Percentiles rank a stretch among this genome's conserved stretches.
These are phyloP conservation scores for Rhabdomys dilectus DNA, from an alignment of 2,113 vertebrate species.

Conservation along the genomic window DNA sequence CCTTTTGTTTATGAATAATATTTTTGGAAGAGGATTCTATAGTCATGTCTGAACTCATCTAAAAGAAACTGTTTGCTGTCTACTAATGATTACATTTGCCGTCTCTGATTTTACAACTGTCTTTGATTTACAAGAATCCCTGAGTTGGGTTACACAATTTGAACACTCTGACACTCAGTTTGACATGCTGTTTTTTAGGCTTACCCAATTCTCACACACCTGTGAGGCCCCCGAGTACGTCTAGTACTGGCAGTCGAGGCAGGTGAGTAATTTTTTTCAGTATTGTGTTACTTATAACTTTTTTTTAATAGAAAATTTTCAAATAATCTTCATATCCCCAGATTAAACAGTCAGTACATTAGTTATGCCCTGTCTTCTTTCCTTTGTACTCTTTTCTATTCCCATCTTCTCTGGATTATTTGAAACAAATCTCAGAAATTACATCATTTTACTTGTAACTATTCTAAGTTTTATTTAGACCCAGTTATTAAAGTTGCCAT, in stretches of 20 bases:
- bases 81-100: neutral
- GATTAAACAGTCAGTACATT: slow-evolving; percentile 2
- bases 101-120: neutral
- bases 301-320: slow-evolving; percentile 47
- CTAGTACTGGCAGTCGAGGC: slow-evolving; percentile 98
- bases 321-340: neutral
- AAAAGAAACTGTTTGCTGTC: neutral
- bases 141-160: slow-evolving; percentile 19
- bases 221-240: slow-evolving; percentile 96
- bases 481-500: slow-evolving; percentile 25
- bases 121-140: slow-evolving; percentile 11
- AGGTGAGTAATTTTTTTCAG: slow-evolving; percentile 88
- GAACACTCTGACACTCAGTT: slow-evolving; percentile 47
- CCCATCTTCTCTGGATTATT: neutral
- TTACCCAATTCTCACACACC: slow-evolving; percentile 96
- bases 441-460: slow-evolving; percentile 25
- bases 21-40: slow-evolving; percentile 33
- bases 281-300: neutral
- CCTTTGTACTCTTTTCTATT: neutral
- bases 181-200: slow-evolving; percentile 87
- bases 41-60: neutral
- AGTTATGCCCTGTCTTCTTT: neutral
- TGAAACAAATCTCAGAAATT: slow-evolving; percentile 27
- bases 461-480: neutral
- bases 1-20: neutral